phyloP scores from a whole-genome alignment of 2,113 vertebrate genomes.

The Triplophysa rosa region DNA sequence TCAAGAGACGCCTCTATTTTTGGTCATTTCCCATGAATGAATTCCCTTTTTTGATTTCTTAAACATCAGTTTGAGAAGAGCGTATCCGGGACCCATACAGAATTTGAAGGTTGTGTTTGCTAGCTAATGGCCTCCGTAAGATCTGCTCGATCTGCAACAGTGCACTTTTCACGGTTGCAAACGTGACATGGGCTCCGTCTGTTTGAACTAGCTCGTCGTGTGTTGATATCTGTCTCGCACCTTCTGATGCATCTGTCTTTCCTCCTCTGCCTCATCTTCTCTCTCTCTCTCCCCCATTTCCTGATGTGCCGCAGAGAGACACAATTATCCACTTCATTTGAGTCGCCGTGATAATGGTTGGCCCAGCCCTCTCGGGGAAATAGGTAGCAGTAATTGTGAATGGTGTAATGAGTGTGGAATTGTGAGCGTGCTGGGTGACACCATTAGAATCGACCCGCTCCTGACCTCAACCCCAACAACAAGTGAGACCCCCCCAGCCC shows the following conservation, averaged over 20 bases:
- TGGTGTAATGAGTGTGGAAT: conserved; percentile 76
- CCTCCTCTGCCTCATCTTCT: conserved; percentile 47
- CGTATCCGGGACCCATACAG: conserved; percentile 19
- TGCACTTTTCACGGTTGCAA: not conserved
- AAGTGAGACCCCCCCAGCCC: conserved; percentile 58
- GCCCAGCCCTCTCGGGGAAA: conserved; percentile 70
- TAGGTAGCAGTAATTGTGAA: conserved; percentile 79
- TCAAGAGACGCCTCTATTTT: conserved; percentile 70
- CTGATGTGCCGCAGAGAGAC: conserved; percentile 74
- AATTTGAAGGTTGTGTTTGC: conserved; percentile 8
- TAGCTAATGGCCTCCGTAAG: conserved; percentile 7
- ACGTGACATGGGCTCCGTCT: conserved; percentile 11
- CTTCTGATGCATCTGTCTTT: conserved; percentile 49
- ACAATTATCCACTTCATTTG: conserved; percentile 84
- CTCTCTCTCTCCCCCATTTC: conserved; percentile 66
- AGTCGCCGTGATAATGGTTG: conserved; percentile 76
- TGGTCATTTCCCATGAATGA: conserved; percentile 66
- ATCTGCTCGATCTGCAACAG: conserved; percentile 12
- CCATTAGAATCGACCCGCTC: conserved; percentile 74
- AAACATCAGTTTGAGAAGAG: conserved; percentile 29
- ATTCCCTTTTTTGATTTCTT: conserved; percentile 57
- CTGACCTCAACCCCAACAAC: conserved; percentile 62
- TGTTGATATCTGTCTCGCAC: conserved; percentile 41
- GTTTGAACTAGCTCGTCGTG: conserved; percentile 36
- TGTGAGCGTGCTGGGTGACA: conserved; percentile 65